Evolutionary conservation across 2,888 invertebrate genomes (phyloP), one percentile per base, ranked within the genome.

Genomic region (Latrodectus hesperus): DNA sequence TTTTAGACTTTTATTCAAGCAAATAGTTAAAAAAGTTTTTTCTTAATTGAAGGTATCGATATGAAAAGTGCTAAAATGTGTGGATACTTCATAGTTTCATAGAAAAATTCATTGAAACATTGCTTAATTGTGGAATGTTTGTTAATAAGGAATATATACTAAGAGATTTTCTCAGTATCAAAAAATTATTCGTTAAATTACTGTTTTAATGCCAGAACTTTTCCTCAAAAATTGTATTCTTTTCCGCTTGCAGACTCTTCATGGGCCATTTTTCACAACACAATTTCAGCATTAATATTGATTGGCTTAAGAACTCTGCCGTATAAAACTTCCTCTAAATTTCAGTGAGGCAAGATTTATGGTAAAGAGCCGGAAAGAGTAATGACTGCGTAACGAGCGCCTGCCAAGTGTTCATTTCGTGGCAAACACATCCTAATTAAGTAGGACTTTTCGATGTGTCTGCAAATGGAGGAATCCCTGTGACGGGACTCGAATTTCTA

Each of bases 251-350:
- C 83, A 71, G 71, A 83, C 75, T 55, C 60, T 71, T 83, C 49
- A 67, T 16, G 55, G 14, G 14, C 38, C 9, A 17, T 6, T 26
- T 64, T 64, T 72, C 51, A 9, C 60, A 16, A 60, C 38, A 16
- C 76, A 65, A 60, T 72, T 77, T 73, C 55, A 65, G 12, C 68
- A 38, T 68, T 53, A 38, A 73, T 78, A 79, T 78, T 84, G 84
- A 84, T 84, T 74, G 84, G 79, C 67, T 84, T 84, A 67, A 67
- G 79, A 84, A 55, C 79, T 84, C 67, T 67, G 78, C 55, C 52
- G 72, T 77, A 77, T 84, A 84, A 74, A 74, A 84, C 73, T 84
- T 78, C 68, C 78, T 79, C 51, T 74, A 60, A 73, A 60, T 84
- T 60, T 79, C 68, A 67, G 70, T 70, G 49, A 49, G 55, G 51